Conservation (phyloP, 30 jellyfish, hydroid and myxozoan species). For the Haliclystus octoradiatus region DNA sequence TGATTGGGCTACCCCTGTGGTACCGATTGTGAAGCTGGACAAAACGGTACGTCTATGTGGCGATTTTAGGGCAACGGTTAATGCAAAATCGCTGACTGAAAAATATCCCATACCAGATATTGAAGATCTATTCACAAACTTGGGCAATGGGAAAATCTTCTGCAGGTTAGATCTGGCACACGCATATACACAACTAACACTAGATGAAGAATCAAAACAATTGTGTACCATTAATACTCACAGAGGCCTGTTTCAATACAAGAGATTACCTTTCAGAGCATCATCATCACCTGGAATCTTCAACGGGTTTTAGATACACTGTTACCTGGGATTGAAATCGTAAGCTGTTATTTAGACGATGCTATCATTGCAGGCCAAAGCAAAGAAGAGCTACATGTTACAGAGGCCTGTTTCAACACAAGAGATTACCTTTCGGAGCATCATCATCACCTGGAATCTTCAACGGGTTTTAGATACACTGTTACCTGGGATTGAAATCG, state of each 20-base stretch:
- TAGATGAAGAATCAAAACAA: too few species aligned
- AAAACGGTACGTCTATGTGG: conserved; percentile 38
- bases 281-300: conserved; percentile 22
- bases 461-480: conserved; percentile 44
- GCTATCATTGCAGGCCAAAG: too few species aligned
- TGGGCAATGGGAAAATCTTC: conserved; percentile 37
- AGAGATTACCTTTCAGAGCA: too few species aligned
- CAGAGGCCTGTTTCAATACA: too few species aligned
- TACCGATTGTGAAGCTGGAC: conserved; percentile 20
- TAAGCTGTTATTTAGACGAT: too few species aligned
- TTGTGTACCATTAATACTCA: too few species aligned
- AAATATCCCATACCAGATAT: conserved; percentile 40
- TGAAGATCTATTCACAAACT: conserved; percentile 22
- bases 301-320: conserved; percentile 32
- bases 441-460: conserved; percentile 38
- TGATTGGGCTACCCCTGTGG: conserved; percentile 31
- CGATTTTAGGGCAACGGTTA: conserved; percentile 38
- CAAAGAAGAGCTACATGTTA: conserved; percentile 25
- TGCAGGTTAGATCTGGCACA: too few species aligned
- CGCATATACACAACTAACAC: too few species aligned
- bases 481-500: conserved; percentile 25
- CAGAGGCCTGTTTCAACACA: conserved; percentile 33
- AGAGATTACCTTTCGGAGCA: too few species aligned
- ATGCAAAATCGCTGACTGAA: conserved; percentile 32
- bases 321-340: conserved; percentile 19